Base-by-base conservation (phyloP, 2,888 invertebrate species). In the Itoplectis maculator region DNA sequence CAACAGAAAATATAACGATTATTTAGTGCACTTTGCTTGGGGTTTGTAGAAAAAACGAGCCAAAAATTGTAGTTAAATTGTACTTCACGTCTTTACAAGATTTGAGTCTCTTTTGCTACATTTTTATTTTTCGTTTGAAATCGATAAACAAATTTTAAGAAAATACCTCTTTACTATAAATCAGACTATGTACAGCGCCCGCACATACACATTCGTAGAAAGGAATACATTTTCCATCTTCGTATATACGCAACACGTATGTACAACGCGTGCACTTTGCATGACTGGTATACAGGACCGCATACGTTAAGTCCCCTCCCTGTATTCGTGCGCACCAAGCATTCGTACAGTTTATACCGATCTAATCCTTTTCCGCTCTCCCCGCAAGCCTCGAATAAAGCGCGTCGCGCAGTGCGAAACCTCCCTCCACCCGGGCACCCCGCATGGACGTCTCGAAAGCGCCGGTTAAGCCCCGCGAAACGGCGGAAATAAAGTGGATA, bases 401-500 rank as follows among this genome's bases (percentile, higher is more conserved):
- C 51, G 20, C 69, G 23, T 23, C 42, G 45, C 35, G 37, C 35
- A 9, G 40, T 18, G 23, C 59, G 18, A 59, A 72, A 42, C 45
- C 56, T 59, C 23, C 42, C 54, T 29, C 29, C 29, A 29, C 29
- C 29, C 29, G 29, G 29, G 29, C n/a, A 56, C n/a, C 63, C 35
- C 20, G 13, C 42, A 42, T 15, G 42, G 40, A 68, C 51, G 49
- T 42, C 69, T 74, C 69, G 63, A 11, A 69, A 61, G 70, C 40
- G 63, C 66, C 37, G 40, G 51, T 72, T 77, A 77, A 76, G 75
- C 75, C 81, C 72, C 68, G 76, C 37, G 65, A 81, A 83, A 75
- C 66, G 77, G 66, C 45, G 45, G 29, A 65, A 83, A 84, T 82
- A 82, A 83, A 84, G 73, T 82, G 74, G 69, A 79, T 74, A 73